Evolutionary conservation across 2,888 invertebrate species (phyloP).

Genomic region (Euzetes globulus): DNA sequence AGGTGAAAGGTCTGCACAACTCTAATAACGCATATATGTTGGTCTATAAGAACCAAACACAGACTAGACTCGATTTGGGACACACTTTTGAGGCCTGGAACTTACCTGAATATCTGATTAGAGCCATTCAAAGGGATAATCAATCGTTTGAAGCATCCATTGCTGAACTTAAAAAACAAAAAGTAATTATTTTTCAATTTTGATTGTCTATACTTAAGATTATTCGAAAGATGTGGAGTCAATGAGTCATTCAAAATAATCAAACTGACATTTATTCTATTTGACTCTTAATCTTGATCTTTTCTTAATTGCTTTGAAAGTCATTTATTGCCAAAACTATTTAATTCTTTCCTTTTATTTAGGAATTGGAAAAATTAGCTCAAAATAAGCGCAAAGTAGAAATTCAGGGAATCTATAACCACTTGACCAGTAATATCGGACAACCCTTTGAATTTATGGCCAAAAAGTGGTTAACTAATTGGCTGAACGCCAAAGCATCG

Average conservation of each 20-base stretch:
- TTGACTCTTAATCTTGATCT: no score
- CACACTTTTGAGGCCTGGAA: constrained; percentile 41
- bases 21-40: constrained; percentile 60
- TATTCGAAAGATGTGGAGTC: no score
- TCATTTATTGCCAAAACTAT: no score
- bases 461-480: constrained; percentile 53
- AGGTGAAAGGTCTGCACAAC: constrained; percentile 49
- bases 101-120: constrained; percentile 44
- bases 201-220: neutral
- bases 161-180: constrained; percentile 42
- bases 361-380: neutral
- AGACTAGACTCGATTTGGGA: constrained; percentile 26
- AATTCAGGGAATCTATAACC: constrained; percentile 40
- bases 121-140: constrained; percentile 47
- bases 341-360: no score
- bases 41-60: constrained; percentile 51
- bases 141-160: constrained; percentile 48
- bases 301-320: no score
- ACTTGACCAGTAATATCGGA: constrained; percentile 37
- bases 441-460: constrained; percentile 52
- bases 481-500: constrained; percentile 48
- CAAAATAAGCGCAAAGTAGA: neutral
- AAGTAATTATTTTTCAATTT: constrained; percentile 21
- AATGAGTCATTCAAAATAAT: no score
- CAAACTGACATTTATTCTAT: no score